Evolutionary conservation across 2,888 invertebrate genomes (phyloP), one percentile per base, ranked within the genome.

Genomic region (Resseliella maxima): DNA sequence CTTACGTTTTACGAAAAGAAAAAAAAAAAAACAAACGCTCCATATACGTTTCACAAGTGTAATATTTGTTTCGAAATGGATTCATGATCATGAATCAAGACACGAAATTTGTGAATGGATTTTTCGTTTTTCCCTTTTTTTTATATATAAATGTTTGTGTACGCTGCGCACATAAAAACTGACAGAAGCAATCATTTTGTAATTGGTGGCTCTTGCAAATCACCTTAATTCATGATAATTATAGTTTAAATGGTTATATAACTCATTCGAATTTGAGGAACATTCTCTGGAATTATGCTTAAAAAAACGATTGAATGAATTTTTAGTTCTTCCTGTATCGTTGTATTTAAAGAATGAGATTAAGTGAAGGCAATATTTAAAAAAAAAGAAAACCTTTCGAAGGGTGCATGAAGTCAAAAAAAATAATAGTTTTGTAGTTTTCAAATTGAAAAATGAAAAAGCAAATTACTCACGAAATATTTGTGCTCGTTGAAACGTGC

Each of bases 401-500:
- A 50, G 50, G 21, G 15, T 50, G 50, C 2, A 18, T 21, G 50
- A 21, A 59, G 59, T 15, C n/a, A 50, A 24, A 59, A 59, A 24
- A n/a, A 24, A 12, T 72, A 15, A 31, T 72, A 27, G 12, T 72
- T 72, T 72, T 15, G 10, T 35, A 5, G 31, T 72, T 21, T 59
- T 10, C 10, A 8, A 50, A 15, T 59, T 2, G 24, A n/a, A 59
- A 59, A n/a, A 15, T 35, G 36, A 36, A 18, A 81, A 36, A n/a
- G n/a, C n/a, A n/a, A 38, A 24, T 46, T 85, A 94, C 97, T 95
- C 91, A 98, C 98, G 91, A 96, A 97, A 90, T 96, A 96, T 89
- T 96, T 95, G 89, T 95, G 94, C 88, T 95, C 95, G 89, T 94
- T 94, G 92, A 98, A 98, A 89, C 98, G 93, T 15, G 97, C 95